A percentile compares a stretch with the other conserved stretches of the same genome.
These are phyloP conservation scores for Amblyraja radiata DNA, from an alignment of 2,797 vertebrate genomes.

Conservation along the genomic window DNA sequence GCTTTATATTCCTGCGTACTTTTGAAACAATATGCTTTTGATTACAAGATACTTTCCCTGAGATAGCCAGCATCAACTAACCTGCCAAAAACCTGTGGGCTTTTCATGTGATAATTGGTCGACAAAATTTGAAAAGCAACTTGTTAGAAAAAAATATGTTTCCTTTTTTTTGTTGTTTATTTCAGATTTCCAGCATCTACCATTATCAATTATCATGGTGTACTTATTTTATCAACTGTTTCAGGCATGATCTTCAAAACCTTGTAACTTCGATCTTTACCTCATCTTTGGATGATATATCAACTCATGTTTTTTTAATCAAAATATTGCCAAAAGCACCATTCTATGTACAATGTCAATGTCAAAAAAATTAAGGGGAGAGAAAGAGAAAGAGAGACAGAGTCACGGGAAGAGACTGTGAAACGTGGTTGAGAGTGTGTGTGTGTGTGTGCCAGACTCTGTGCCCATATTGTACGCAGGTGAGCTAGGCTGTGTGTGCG, in stretches of 20 bases:
- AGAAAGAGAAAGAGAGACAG: neutral
- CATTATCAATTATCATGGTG: neutral
- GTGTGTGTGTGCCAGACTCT: too few relatives aligned
- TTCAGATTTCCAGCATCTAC: too few relatives aligned
- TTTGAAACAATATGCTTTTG: slow-evolving; percentile 1
- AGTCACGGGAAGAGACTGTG: neutral
- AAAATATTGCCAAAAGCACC: neutral
- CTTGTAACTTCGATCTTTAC: neutral
- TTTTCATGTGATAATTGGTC: neutral
- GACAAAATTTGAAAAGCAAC: neutral
- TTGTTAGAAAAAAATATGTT: too few relatives aligned
- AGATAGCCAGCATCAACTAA: neutral
- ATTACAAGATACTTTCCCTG: neutral
- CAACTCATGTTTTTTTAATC: neutral
- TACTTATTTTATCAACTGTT: neutral
- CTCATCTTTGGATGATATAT: neutral
- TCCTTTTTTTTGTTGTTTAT: too few relatives aligned
- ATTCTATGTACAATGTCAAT: neutral
- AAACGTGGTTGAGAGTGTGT: neutral
- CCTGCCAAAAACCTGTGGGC: neutral
- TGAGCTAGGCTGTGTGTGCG: neutral
- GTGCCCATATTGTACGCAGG: neutral
- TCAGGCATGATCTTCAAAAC: neutral
- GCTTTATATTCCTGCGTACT: neutral
- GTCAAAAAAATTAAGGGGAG: too few relatives aligned